Base-by-base conservation (phyloP, 1,140 invertebrate species). In the Caenorhabditis briggsae region DNA sequence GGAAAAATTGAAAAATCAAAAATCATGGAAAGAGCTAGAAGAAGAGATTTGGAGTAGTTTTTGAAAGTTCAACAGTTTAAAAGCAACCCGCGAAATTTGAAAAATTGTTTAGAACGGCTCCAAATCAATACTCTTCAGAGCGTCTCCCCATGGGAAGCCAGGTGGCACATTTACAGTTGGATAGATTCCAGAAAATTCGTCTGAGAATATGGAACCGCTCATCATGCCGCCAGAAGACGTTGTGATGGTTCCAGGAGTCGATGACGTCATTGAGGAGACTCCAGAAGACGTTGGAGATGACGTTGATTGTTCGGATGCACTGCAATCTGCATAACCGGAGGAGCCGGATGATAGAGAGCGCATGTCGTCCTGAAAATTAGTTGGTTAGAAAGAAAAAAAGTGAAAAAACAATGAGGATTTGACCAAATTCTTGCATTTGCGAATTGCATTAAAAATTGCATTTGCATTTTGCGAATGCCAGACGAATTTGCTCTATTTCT, bases 291-390 rank as follows among this genome's bases (percentile, higher is more conserved):
- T 48, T 8, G 70, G 70, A 12, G 70, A 78, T 50, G 70, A 78
- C 14, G 70, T 78, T 6, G 70, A 78, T 78, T 78, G 70, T 78
- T 78, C 70, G 16, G 70, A 78, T 14, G 70, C 70, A 25, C 70
- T 78, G n/a, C 70, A 78, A 53, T 78, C 70, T 46, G 70, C 70
- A 46, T 78, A 78, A 11, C 70, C 70, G 7, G 85, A 86, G 7
- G 74, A 82, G 6, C 64, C 74, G 12, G 53, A 59, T 2, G 85
- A 86, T 23, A 85, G 86, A 5, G 86, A 84, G 14, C 87, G 82
- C 65, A 88, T 84, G 70, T 88, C 87, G 20, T 88, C 88, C 88
- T 88, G 70, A 14, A 87, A 74, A 12, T 12, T 18, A 33, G 2
- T 25, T 16, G 33, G 65, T 83, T 43, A 14, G 6, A 3, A 12